These are phyloP conservation scores for human (Homo sapiens) DNA, from an alignment of 2,113 vertebrate species.

Conservation along the genomic window GRCh38 chr1:49487001-49487500, in stretches of 20 bases:
- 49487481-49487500: too few relatives aligned
- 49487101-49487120: background rate
- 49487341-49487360: too few relatives aligned
- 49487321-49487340: background rate
- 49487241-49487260: background rate
- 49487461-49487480: too few relatives aligned
- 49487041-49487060: background rate
- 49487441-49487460: too few relatives aligned
- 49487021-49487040: background rate
- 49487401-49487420: too few relatives aligned
- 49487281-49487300: background rate
- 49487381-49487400: too few relatives aligned
- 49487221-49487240: background rate
- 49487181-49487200: constrained; percentile 3
- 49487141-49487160: background rate
- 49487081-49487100: background rate
- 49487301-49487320: background rate
- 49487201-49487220: background rate
- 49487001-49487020: background rate
- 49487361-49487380: too few relatives aligned
- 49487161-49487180: background rate
- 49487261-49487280: background rate
- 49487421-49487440: too few relatives aligned
- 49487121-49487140: background rate
- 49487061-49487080: constrained; percentile 14